phyloP scores from a whole-genome alignment of 2,797 vertebrate genomes.

The Coreius guichenoti region DNA sequence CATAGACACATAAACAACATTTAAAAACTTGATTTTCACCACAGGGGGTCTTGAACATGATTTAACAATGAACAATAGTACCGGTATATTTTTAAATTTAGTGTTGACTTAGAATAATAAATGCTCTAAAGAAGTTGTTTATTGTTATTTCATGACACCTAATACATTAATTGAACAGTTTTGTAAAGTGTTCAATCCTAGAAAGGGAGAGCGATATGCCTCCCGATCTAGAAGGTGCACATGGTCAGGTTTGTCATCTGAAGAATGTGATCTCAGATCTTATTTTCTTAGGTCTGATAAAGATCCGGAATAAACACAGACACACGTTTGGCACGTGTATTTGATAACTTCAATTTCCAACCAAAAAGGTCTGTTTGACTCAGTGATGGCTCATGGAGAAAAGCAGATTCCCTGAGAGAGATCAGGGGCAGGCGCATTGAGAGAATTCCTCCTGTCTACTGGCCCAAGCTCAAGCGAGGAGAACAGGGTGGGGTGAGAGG shows the following conservation, averaged over 20 bases:
- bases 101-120: neutral
- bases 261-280: slow-evolving; percentile 5
- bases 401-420: neutral
- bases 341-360: neutral
- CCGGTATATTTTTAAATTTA: neutral
- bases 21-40: no score
- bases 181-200: slow-evolving; percentile 54
- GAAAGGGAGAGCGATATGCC: slow-evolving; percentile 1
- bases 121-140: neutral
- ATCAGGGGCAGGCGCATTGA: slow-evolving; percentile 23
- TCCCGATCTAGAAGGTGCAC: neutral
- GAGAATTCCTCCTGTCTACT: slow-evolving; percentile 56
- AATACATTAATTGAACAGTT: neutral
- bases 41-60: neutral
- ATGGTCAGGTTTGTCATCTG: neutral
- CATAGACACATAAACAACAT: no score
- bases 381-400: neutral
- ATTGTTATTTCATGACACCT: neutral
- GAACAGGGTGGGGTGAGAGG: slow-evolving; percentile 46
- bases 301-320: neutral
- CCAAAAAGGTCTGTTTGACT: neutral
- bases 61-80: neutral
- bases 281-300: neutral
- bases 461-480: slow-evolving; percentile 34
- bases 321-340: neutral